Evolutionary conservation across 2,888 invertebrate species (phyloP).

Genomic region (Nephrocerus scutellatus): DNA sequence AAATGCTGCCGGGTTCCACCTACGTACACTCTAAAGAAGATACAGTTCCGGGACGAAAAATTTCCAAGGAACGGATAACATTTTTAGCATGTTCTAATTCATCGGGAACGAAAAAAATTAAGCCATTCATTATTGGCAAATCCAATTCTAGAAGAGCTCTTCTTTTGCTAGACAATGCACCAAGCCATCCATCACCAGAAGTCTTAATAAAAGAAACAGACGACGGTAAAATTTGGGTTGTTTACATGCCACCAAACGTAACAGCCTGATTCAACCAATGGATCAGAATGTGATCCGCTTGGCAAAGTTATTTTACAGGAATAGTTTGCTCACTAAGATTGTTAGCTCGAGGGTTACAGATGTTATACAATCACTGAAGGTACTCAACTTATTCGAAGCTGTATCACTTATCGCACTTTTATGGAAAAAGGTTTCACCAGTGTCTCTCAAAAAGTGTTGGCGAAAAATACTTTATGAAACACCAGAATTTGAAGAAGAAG

Average conservation of each 20-base stretch:
- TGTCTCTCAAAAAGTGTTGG: too few relatives aligned
- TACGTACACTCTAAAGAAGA: conserved; percentile 6
- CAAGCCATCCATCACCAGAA: conserved; percentile 6
- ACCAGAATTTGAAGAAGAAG: conserved; percentile 7
- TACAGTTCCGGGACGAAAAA: conserved; percentile 13
- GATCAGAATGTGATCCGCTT: conserved; percentile 6
- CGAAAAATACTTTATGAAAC: conserved; percentile 4
- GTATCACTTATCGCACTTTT: too few relatives aligned
- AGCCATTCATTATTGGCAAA: conserved; percentile 8
- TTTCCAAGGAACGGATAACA: conserved; percentile 10
- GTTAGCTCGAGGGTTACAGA: conserved; percentile 1
- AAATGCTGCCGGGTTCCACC: conserved; percentile 4
- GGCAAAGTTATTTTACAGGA: conserved; percentile 7
- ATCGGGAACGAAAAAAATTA: conserved; percentile 7
- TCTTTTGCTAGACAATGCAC: conserved; percentile 10
- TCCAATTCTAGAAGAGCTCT: conserved; percentile 3
- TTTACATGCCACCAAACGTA: conserved; percentile 12
- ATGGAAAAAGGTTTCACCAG: too few relatives aligned
- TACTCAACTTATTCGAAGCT: conserved; percentile 7
- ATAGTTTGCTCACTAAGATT: conserved; percentile 5
- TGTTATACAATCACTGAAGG: too few relatives aligned
- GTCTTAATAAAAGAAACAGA: conserved; percentile 2
- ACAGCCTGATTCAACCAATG: conserved; percentile 7
- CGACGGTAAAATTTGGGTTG: conserved; percentile 14
- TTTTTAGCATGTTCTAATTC: conserved; percentile 12